Evolutionary conservation across 1,140 invertebrate species (phyloP).

Genomic region (Aphelenchoides besseyi): DNA sequence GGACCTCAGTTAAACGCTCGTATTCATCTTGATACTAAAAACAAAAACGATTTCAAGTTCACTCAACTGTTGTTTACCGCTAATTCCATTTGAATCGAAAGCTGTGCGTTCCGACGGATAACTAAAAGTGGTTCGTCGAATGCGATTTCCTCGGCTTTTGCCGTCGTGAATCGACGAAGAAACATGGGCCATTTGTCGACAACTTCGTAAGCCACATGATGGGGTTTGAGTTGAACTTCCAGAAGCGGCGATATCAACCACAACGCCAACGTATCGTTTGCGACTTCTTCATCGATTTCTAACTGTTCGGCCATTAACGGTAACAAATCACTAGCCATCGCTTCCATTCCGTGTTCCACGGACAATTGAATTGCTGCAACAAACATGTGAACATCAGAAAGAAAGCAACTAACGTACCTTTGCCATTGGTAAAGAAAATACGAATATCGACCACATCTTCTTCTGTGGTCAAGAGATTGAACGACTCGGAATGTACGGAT

Average conservation of each 20-base stretch:
- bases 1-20: constrained; percentile 38
- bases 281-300: constrained; percentile 35
- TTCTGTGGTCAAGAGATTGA: constrained; percentile 25
- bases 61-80: constrained; percentile 20
- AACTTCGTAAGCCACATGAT: constrained; percentile 43
- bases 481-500: constrained; percentile 34
- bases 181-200: constrained; percentile 46
- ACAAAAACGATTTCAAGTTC: not conserved
- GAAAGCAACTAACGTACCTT: constrained; percentile 21
- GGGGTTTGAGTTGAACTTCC: constrained; percentile 50
- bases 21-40: constrained; percentile 41
- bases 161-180: constrained; percentile 41
- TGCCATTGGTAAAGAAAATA: constrained; percentile 49
- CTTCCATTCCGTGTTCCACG: constrained; percentile 33
- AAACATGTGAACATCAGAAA: constrained; percentile 15
- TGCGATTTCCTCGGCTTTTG: constrained; percentile 41
- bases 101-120: constrained; percentile 41
- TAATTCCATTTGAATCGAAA: constrained; percentile 33
- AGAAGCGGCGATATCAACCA: constrained; percentile 49
- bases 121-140: constrained; percentile 48
- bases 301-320: constrained; percentile 43
- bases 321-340: constrained; percentile 34
- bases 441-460: constrained; percentile 45
- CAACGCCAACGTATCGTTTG: constrained; percentile 41
- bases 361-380: constrained; percentile 48